phyloP scores from a whole-genome alignment of 2,888 invertebrate species.

The Caenorhabditis japonica region DNA sequence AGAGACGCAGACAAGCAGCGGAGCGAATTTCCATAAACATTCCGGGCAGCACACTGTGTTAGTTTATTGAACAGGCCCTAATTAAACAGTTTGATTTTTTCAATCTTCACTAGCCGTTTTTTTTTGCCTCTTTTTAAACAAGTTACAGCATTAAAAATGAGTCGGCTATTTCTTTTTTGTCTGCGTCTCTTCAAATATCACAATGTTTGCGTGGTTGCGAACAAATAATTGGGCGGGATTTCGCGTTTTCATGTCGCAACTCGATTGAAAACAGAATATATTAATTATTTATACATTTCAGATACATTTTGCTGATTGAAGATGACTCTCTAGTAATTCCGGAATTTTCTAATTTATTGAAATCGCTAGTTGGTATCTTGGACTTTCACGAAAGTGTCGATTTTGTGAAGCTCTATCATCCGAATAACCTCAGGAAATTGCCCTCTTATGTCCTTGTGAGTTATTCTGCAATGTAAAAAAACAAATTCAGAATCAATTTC shows the following conservation, averaged over 20 bases:
- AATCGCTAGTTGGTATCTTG: slow-evolving; percentile 49
- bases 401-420: slow-evolving; percentile 68
- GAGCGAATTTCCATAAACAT: no score
- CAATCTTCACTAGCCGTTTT: background rate
- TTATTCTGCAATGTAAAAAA: background rate
- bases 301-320: slow-evolving; percentile 60
- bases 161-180: no score
- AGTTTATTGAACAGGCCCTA: no score
- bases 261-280: slow-evolving; percentile 1
- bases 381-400: slow-evolving; percentile 42
- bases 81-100: no score
- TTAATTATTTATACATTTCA: slow-evolving; percentile 6
- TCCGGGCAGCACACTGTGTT: no score
- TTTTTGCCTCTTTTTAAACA: background rate
- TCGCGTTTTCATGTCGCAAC: no score
- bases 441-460: slow-evolving; percentile 56
- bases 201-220: no score
- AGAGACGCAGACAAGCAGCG: no score
- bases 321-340: slow-evolving; percentile 62
- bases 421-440: slow-evolving; percentile 57
- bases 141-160: no score
- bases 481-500: slow-evolving; percentile 9
- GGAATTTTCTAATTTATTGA: slow-evolving; percentile 40
- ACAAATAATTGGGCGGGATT: no score
- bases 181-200: no score